Base-by-base conservation (phyloP, 2,113 vertebrate genomes). In the Engystomops pustulosus region DNA sequence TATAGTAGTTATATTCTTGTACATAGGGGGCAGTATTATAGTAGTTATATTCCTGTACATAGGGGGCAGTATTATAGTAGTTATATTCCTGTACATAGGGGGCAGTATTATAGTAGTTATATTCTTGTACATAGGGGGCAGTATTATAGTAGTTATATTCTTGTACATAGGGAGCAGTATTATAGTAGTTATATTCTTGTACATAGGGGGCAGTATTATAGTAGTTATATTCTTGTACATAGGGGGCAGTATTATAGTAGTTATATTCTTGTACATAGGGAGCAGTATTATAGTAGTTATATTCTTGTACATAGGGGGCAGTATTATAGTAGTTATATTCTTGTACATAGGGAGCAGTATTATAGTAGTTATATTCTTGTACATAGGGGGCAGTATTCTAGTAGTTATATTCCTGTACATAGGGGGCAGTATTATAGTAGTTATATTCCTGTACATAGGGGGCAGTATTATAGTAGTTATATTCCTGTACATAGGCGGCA, bases 71-170 rank as follows among this genome's bases (percentile, higher is more conserved):
- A 49, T 49, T 49, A 49, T 49, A 49, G 53, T 60, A 60, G 55
- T 60, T 60, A 60, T 60, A 60, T 60, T 60, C 55, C 27, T 60
- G 55, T 60, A 60, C 23, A 60, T 60, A 60, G 55, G 55, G n/a
- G 27, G 55, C 23, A 60, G 55, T 60, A 60, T 60, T 60, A 60
- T 60, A 60, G 55, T 60, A 60, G 55, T 60, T 60, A 60, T 60
- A 60, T 60, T 60, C 55, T 27, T 60, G 55, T 27, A 60, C 11
- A 60, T 60, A 27, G 55, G 55, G n/a, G 14, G 23, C 23, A 27
- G 23, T 27, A 60, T 60, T 60, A 60, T 60, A 60, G 55, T 60
- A 60, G 55, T 60, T 60, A 60, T 60, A 60, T 60, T 60, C 55
- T 27, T 60, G 55, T 60, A 60, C 15, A 60, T 60, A 60, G n/a